phyloP scores from a whole-genome alignment of 2,888 invertebrate species.

The Ditula angustiorana region DNA sequence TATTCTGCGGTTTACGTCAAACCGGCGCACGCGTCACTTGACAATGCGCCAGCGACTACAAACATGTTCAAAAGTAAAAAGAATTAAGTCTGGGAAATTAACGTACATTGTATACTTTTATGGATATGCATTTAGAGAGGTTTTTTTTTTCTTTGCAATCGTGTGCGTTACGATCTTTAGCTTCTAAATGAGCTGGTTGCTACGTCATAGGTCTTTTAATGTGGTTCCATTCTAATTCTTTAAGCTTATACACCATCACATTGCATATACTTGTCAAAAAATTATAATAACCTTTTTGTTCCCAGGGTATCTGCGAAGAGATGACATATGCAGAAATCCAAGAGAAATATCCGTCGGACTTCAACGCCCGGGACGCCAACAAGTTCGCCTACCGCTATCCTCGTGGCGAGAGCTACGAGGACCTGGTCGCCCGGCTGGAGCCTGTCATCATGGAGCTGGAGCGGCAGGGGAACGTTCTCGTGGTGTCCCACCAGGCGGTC shows the following conservation, averaged over 20 bases:
- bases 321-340: conserved; percentile 99
- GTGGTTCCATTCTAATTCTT: too few relatives aligned
- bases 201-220: too few relatives aligned
- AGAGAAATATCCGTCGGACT: conserved; percentile 97
- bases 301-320: conserved; percentile 98
- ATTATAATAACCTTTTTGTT: not conserved
- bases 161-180: too few relatives aligned
- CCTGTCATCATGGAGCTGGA: conserved; percentile 99
- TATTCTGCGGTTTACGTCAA: too few relatives aligned
- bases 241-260: too few relatives aligned
- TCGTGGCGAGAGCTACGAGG: conserved; percentile 98
- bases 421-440: conserved; percentile 98
- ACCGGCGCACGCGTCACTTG: not conserved
- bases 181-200: too few relatives aligned
- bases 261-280: too few relatives aligned
- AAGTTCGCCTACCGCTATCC: conserved; percentile 98
- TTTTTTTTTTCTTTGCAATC: too few relatives aligned
- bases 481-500: conserved; percentile 98
- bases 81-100: too few relatives aligned
- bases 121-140: too few relatives aligned
- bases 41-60: not conserved
- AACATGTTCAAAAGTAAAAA: too few relatives aligned
- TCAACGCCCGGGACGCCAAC: conserved; percentile 97
- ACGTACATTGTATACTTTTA: too few relatives aligned
- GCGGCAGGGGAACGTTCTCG: conserved; percentile 97